Conservation (phyloP, 2,888 invertebrate genomes). For the Caenorhabditis sp. region DNA sequence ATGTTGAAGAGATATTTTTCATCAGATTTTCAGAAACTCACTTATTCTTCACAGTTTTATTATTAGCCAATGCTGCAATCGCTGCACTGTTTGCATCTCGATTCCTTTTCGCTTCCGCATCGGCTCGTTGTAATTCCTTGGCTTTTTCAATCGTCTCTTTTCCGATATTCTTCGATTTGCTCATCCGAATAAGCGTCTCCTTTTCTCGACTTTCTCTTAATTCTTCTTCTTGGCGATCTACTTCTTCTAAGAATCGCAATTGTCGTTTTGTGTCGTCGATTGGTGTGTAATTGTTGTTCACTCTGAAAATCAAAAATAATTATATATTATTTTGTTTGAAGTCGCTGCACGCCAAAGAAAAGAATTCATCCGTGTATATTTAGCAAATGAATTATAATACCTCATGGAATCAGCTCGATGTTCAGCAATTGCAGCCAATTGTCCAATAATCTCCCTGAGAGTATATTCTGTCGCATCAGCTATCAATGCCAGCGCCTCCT, state of each 20-base stretch:
- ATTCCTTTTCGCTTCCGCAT: constrained; percentile 64
- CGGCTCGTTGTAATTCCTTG: constrained; percentile 72
- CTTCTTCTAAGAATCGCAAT: constrained; percentile 86
- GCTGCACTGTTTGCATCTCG: constrained; percentile 69
- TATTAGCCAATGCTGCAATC: constrained; percentile 61
- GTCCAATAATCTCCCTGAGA: constrained; percentile 87
- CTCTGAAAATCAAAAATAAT: constrained; percentile 20
- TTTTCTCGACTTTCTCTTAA: constrained; percentile 93
- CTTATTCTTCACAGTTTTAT: constrained; percentile 32
- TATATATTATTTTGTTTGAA: too few species aligned
- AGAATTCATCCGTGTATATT: too few species aligned
- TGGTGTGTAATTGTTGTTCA: constrained; percentile 30
- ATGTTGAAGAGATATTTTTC: too few species aligned
- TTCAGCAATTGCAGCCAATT: constrained; percentile 89
- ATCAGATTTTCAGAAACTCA: constrained; percentile 22
- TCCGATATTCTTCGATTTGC: constrained; percentile 75
- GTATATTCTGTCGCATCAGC: constrained; percentile 94
- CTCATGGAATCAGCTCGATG: constrained; percentile 87
- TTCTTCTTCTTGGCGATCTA: constrained; percentile 91
- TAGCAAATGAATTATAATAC: constrained; percentile 4
- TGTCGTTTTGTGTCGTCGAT: constrained; percentile 47
- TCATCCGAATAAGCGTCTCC: constrained; percentile 89
- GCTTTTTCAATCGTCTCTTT: constrained; percentile 95
- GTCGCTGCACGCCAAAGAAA: too few species aligned
- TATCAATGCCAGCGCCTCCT: constrained; percentile 82